A percentile compares a stretch with the other conserved stretches of the same genome.
Evolutionary conservation across 2,888 invertebrate species (phyloP).

Genomic region (Amorpha juglandis): DNA sequence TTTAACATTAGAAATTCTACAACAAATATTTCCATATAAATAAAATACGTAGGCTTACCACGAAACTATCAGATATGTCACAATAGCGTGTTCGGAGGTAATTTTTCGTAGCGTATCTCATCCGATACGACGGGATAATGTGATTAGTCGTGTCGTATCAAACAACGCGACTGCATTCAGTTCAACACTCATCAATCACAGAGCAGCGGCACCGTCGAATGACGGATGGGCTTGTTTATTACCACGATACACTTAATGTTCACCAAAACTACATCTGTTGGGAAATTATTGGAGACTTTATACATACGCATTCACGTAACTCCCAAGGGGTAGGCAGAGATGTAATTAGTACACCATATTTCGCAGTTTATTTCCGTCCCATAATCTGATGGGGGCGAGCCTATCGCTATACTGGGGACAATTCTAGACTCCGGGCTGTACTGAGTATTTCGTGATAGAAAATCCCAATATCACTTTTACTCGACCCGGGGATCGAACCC

Average conservation of each 20-base stretch:
- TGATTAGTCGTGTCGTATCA: conserved; percentile 5
- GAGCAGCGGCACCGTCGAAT: conserved; percentile 13
- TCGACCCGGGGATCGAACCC: too few relatives aligned
- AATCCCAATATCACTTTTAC: too few relatives aligned
- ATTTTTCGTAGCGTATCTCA: not conserved
- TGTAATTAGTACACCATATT: too few relatives aligned
- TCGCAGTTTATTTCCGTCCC: too few relatives aligned
- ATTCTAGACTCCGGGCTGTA: too few relatives aligned
- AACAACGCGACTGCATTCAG: not conserved
- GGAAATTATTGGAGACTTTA: not conserved
- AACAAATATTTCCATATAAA: not conserved
- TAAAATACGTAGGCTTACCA: not conserved
- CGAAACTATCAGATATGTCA: not conserved
- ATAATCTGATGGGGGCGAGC: too few relatives aligned
- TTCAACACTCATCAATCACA: conserved; percentile 25
- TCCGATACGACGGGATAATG: not conserved
- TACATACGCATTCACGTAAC: too few relatives aligned
- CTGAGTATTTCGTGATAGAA: too few relatives aligned
- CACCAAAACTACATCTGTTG: conserved; percentile 13
- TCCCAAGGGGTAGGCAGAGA: too few relatives aligned
- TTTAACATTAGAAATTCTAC: too few relatives aligned
- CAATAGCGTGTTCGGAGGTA: not conserved
- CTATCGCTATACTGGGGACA: too few relatives aligned
- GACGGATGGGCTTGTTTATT: conserved; percentile 28
- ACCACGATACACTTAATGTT: conserved; percentile 23